Percentiles rank a stretch among this genome's conserved stretches.
Evolutionary conservation across 2,797 vertebrate genomes (phyloP).

Genomic region (Paramormyrops hopkinsi): DNA sequence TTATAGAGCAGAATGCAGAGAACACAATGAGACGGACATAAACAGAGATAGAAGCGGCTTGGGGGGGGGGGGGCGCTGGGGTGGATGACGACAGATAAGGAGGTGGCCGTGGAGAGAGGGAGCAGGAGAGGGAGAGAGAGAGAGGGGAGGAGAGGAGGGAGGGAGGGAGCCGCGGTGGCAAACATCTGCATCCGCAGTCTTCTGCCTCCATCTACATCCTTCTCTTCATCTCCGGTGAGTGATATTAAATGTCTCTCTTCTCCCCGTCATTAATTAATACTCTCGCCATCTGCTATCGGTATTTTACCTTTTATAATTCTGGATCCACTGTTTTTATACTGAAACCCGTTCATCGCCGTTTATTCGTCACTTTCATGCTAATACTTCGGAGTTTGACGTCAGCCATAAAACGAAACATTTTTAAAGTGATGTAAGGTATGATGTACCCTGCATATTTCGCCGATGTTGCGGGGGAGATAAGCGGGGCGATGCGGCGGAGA

Average conservation of each 20-base stretch:
- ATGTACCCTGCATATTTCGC: not conserved
- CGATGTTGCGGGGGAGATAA: conserved; percentile 41
- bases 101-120: conserved; percentile 42
- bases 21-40: not conserved
- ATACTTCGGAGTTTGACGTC: not conserved
- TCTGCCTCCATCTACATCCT: conserved; percentile 50
- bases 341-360: not conserved
- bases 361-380: not conserved
- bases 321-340: not conserved
- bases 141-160: conserved; percentile 31
- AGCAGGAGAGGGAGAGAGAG: conserved; percentile 29
- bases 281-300: not conserved
- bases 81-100: conserved; percentile 34
- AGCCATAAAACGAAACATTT: not conserved
- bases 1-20: not conserved
- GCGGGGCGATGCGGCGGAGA: conserved; percentile 50
- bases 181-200: conserved; percentile 43
- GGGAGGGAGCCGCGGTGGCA: conserved; percentile 42
- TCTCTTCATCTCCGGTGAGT: conserved; percentile 48
- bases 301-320: not conserved
- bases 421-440: not conserved
- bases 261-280: not conserved
- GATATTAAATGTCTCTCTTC: not conserved
- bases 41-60: conserved; percentile 24
- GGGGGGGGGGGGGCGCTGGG: conserved; percentile 36